Percentiles rank a stretch among this genome's conserved stretches.
phyloP scores from a whole-genome alignment of 2,797 vertebrate species.

The Megalops cyprinoides region DNA sequence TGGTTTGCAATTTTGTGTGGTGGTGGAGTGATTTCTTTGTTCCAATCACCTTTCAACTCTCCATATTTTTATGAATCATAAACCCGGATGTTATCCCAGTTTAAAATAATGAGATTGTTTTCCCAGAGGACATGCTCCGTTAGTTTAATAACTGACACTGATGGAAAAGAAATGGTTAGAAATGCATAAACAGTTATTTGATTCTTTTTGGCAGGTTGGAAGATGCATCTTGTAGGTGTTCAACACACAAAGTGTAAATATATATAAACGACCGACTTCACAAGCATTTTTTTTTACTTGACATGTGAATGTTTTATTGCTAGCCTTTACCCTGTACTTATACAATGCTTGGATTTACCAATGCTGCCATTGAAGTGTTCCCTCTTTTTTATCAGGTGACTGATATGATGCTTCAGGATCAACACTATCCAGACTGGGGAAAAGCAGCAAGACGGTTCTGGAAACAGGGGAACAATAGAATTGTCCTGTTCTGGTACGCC shows the following conservation, averaged over 20 bases:
- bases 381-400: conserved; percentile 79
- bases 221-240: background rate
- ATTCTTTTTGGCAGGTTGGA: background rate
- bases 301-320: no score
- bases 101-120: background rate
- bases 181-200: background rate
- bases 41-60: background rate
- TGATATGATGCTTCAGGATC: conserved; percentile 98
- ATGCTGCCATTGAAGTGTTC: background rate
- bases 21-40: background rate
- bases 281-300: no score
- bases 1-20: conserved; percentile 6
- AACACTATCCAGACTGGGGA: conserved; percentile 92
- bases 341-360: no score
- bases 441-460: conserved; percentile 89
- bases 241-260: background rate
- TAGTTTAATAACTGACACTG: background rate
- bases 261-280: background rate
- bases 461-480: conserved; percentile 92
- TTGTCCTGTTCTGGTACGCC: conserved; percentile 94
- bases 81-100: background rate
- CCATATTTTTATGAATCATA: background rate
- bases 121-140: background rate
- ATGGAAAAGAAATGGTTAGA: background rate
- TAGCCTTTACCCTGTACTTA: no score